Evolutionary conservation across 2,888 invertebrate genomes (phyloP), one percentile per base, ranked within the genome.

Genomic region (Alviniconcha strummeri): DNA sequence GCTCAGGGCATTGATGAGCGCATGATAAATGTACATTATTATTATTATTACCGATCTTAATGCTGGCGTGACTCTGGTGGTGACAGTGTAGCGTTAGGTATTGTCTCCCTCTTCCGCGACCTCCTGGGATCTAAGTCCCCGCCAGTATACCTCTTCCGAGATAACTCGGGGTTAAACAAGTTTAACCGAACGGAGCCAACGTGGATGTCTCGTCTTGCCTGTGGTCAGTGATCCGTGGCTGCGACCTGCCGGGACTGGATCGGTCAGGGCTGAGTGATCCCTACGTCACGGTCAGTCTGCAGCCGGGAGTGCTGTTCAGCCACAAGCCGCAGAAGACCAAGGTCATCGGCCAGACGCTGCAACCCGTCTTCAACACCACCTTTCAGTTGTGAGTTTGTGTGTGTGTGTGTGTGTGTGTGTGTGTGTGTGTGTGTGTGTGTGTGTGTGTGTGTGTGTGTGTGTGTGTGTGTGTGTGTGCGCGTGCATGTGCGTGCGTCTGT

Each of bases 321-420:
- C 82, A 86, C 19, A 85, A 88, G 69, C 78, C 88, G 7, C 88
- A 88, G 86, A 87, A 84, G 56, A 93, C 93, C 5, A 86, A 83
- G 74, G 86, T 90, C 3, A 85, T 90, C 36, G 87, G 89, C 56
- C 88, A 89, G 82, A 91, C 91, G 0, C 84, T 90, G 64, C 90
- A 91, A 81, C 93, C 93, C 0, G 89, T 90, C 55, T 93, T 90
- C 88, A 90, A 92, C 81, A 86, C 90, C 7, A 87, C 88, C 54
- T 92, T 92, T 84, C 89, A 89, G 74, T 92, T 92, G 93, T 93
- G 88, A 91, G 93, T 91, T 72, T 17, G 15, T 72, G n/a, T 72
- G 71, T 56, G 54, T 75, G 36, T 75, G 8, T 36, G 36, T 78
- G 9, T 13, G 55, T 75, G 11, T 75, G 55, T 75, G 36, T 75